Evolutionary conservation across 2,888 invertebrate genomes (phyloP), one percentile per base, ranked within the genome.

Genomic region (Hyppa rectilinea): DNA sequence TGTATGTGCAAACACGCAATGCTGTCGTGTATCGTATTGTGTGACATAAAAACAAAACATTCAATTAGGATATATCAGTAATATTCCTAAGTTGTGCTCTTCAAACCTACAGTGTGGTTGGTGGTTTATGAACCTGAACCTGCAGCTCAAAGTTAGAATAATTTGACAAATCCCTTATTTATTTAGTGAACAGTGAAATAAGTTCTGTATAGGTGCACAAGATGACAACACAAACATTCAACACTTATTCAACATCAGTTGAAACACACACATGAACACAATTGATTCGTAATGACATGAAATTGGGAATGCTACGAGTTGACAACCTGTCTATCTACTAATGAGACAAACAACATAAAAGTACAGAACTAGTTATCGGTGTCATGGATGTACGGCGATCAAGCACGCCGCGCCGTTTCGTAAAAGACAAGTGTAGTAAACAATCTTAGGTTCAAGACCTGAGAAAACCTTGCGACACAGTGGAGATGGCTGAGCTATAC

Each of bases 21-120:
- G 36, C 56, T 60, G 12, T 68, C 14, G 59, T 62, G 61, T 61
- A 50, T 50, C 71, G 55, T 60, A 61, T 45, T 66, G 60, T 76
- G 68, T 55, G 63, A 80, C 73, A 78, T 43, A 40, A 64, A 80
- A 72, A 78, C 38, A 40, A 64, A 80, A 72, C 66, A 75, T 63
- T 55, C 17, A 52, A 45, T 31, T 26, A 75, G 75, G 66, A 64
- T 31, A 49, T 50, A 56, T 23, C 23, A 71, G 6, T 34, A 63
- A 34, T 26, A 53, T 47, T 23, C 43, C 64, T 40, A 65, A 62
- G 45, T 52, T 49, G 66, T 71, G 78, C 79, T 75, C 29, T 29
- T 63, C 17, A 50, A 60, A 40, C 20, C 50, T 61, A 76, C 14
- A 40, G 43, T 68, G 61, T 67, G 29, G 14, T 59, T 65, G 61